Base-by-base conservation (phyloP, 1,140 invertebrate species). In the Euura lappo region DNA sequence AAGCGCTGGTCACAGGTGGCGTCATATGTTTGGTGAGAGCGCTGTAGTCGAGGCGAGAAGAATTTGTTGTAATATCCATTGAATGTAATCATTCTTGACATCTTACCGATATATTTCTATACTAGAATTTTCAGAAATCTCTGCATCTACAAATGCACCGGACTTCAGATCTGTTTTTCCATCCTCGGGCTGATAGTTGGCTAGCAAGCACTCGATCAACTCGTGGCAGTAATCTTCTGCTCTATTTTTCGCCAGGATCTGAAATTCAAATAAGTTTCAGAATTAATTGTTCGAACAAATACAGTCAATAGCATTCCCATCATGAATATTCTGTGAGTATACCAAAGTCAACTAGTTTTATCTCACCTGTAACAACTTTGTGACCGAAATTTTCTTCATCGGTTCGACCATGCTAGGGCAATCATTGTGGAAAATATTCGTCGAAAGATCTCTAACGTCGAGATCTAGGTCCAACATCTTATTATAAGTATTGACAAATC, bases 401-500 rank as follows among this genome's bases (percentile, higher is more conserved):
- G 89, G 87, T 78, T 91, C 86, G 11, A 91, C 75, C 71, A 91
- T 84, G 43, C 86, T 85, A 3, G 91, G 90, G 77, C 89, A 91
- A 73, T 90, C 90, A 72, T 91, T 92, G 68, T 76, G 79, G 69
- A 81, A 85, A 47, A 82, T 81, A 68, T 81, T 85, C 28, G 81
- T 76, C 10, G 79, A 79, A 0, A 74, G 7, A 44, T 81, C 74
- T 2, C 75, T 78, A 0, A 80, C 77, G 3, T 80, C 72, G 8
- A 77, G 76, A 10, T 84, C 73, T 10, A 80, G 73, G 13, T 79
- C 76, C 28, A 85, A 46, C 3, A 82, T 72, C 5, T 78, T 75
- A 8, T 85, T 84, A 66, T 85, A 83, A 69, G 75, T 73, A 70
- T 83, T 84, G 3, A 85, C 75, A 46, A 85, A 75, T 69, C 83